Evolutionary conservation across 2,888 invertebrate species (phyloP).

Genomic region (Gnatocerus cornutus): DNA sequence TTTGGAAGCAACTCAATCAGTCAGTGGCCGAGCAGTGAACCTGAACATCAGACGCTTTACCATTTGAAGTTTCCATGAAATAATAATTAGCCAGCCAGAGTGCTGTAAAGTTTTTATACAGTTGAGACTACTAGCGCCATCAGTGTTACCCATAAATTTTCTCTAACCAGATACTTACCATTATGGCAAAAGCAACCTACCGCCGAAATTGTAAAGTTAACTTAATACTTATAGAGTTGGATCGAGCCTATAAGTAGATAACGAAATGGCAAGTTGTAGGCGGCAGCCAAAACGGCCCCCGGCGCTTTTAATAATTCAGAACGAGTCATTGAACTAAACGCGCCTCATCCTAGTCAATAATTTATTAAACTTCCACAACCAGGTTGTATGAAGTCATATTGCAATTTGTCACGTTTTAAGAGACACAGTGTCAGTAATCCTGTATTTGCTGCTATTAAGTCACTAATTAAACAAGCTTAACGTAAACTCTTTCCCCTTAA

Average conservation of each 20-base stretch:
- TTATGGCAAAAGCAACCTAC: slow-evolving; percentile 25
- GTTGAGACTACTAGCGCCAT: slow-evolving; percentile 12
- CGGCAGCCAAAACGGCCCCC: slow-evolving; percentile 35
- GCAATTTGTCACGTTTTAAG: neutral
- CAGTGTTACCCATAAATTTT: slow-evolving; percentile 35
- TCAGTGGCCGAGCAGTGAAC: neutral
- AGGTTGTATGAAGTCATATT: slow-evolving; percentile 9
- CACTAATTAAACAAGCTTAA: too few relatives aligned
- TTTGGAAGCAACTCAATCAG: too few relatives aligned
- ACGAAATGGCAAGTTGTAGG: slow-evolving; percentile 38
- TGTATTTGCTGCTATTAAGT: too few relatives aligned
- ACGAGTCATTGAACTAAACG: slow-evolving; percentile 49
- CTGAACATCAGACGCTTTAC: slow-evolving; percentile 13
- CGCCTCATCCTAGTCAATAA: slow-evolving; percentile 42
- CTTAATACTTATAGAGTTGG: slow-evolving; percentile 38
- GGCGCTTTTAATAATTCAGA: slow-evolving; percentile 50
- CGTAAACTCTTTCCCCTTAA: neutral
- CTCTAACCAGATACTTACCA: slow-evolving; percentile 31
- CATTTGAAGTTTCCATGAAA: slow-evolving; percentile 24
- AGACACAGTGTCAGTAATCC: too few relatives aligned
- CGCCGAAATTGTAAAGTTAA: slow-evolving; percentile 42
- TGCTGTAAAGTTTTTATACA: slow-evolving; percentile 26
- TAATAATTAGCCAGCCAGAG: slow-evolving; percentile 22
- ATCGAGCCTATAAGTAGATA: slow-evolving; percentile 37
- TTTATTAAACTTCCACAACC: slow-evolving; percentile 40